Conservation (phyloP, 2,797 vertebrate species). For the Smutsia temminckii region DNA sequence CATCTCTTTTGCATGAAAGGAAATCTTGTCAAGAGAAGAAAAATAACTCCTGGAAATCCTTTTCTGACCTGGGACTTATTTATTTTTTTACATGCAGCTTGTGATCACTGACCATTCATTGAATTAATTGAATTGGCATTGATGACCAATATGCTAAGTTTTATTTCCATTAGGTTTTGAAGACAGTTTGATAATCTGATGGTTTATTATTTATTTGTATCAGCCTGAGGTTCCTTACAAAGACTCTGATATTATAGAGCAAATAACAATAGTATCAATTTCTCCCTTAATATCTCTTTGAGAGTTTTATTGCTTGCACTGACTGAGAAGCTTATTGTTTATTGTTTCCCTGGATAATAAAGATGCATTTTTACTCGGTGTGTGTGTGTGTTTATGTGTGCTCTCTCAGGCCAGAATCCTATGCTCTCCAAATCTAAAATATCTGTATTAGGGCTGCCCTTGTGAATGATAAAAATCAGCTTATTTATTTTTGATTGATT, state of each 20-base stretch:
- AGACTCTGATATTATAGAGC: slow-evolving; percentile 29
- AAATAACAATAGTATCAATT: slow-evolving; percentile 27
- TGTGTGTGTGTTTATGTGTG: background rate
- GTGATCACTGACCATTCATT: background rate
- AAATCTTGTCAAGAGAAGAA: background rate
- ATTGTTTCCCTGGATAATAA: background rate
- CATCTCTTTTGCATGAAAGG: background rate
- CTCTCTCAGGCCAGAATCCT: background rate
- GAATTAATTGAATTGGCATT: background rate
- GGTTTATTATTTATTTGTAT: slow-evolving; percentile 18
- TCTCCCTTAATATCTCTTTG: background rate
- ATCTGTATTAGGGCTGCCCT: background rate
- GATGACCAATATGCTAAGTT: background rate
- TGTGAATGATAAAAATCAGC: background rate
- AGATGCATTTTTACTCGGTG: background rate
- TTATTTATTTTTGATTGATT: slow-evolving; percentile 30
- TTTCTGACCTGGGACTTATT: background rate
- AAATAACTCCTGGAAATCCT: background rate
- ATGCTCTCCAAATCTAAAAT: slow-evolving; percentile 40
- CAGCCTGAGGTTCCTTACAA: background rate
- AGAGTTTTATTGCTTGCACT: slow-evolving; percentile 31
- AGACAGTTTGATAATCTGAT: background rate
- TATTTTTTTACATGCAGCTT: background rate
- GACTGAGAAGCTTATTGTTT: background rate
- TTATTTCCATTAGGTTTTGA: slow-evolving; percentile 19